Evolutionary conservation across 2,888 invertebrate species (phyloP).

Genomic region (Pimpla rufipes): DNA sequence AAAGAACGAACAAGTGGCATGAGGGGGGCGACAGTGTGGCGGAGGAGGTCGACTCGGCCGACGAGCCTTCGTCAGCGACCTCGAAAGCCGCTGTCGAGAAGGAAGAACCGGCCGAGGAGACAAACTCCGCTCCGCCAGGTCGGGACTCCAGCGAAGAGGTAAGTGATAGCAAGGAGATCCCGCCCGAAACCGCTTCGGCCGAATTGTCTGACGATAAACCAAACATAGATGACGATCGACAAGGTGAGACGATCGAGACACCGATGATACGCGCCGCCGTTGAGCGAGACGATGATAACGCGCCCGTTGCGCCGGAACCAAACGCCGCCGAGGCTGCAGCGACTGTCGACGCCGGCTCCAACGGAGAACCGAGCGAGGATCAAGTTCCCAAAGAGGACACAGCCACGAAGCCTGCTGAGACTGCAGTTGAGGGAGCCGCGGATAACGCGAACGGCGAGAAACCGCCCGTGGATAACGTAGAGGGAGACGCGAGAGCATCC

Average conservation of each 20-base stretch:
- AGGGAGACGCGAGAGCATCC: constrained; percentile 80
- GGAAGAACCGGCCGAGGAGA: constrained; percentile 78
- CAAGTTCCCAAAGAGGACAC: constrained; percentile 38
- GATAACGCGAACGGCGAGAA: constrained; percentile 61
- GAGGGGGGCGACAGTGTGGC: constrained; percentile 80
- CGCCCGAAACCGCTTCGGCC: constrained; percentile 84
- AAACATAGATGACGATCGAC: constrained; percentile 83
- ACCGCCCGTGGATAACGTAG: constrained; percentile 31
- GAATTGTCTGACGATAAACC: constrained; percentile 85
- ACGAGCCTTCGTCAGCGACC: constrained; percentile 81
- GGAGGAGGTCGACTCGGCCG: constrained; percentile 84
- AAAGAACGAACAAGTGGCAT: constrained; percentile 82
- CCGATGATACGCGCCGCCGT: constrained; percentile 70
- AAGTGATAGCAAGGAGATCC: constrained; percentile 85
- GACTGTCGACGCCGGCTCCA: constrained; percentile 48
- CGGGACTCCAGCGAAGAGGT: constrained; percentile 85
- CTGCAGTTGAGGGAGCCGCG: constrained; percentile 61
- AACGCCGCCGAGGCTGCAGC: constrained; percentile 34
- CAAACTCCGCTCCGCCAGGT: constrained; percentile 79
- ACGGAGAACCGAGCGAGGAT: constrained; percentile 50
- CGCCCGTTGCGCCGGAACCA: constrained; percentile 43
- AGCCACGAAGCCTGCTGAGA: constrained; percentile 3
- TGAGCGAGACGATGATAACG: constrained; percentile 51
- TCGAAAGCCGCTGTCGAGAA: constrained; percentile 63
- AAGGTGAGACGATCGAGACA: constrained; percentile 71